These are phyloP conservation scores for Takifugu ocellatus DNA, from an alignment of 2,797 vertebrate genomes.

Conservation along the genomic window DNA sequence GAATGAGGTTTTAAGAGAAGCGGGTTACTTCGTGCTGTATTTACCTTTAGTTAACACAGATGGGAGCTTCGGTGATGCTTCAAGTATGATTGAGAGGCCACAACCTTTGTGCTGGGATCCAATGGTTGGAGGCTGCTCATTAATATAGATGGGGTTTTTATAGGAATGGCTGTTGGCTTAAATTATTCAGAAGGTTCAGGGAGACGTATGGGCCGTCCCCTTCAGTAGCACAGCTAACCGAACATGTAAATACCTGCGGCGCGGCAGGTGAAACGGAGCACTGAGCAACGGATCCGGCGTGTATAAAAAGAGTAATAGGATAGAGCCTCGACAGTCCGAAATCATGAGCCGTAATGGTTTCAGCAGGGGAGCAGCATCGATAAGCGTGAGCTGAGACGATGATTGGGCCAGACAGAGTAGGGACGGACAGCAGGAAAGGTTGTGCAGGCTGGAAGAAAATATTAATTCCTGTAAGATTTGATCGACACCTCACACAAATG, in stretches of 20 bases:
- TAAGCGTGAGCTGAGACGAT: slow-evolving; percentile 6
- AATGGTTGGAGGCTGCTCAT: slow-evolving; percentile 70
- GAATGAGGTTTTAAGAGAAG: background rate
- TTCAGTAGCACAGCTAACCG: slow-evolving; percentile 57
- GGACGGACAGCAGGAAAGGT: slow-evolving; percentile 8
- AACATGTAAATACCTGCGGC: slow-evolving; percentile 65
- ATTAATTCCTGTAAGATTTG: slow-evolving; percentile 33
- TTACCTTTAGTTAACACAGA: slow-evolving; percentile 6
- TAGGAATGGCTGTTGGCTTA: slow-evolving; percentile 72
- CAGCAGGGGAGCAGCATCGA: slow-evolving; percentile 17
- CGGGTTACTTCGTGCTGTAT: slow-evolving; percentile 4
- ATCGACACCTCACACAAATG: slow-evolving; percentile 26
- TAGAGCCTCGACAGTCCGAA: slow-evolving; percentile 42
- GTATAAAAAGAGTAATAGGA: slow-evolving; percentile 47
- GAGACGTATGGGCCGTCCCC: slow-evolving; percentile 62
- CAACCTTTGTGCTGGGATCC: slow-evolving; percentile 48
- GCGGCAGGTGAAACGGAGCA: slow-evolving; percentile 46
- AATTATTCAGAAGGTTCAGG: slow-evolving; percentile 73
- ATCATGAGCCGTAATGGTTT: slow-evolving; percentile 53
- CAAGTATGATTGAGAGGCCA: slow-evolving; percentile 48
- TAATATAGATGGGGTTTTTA: slow-evolving; percentile 80
- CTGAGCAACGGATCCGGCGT: slow-evolving; percentile 26
- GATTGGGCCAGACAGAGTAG: background rate
- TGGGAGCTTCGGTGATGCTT: slow-evolving; percentile 24
- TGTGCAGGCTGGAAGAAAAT: slow-evolving; percentile 14